These are phyloP conservation scores for Odontesthes bonariensis DNA, from an alignment of 2,113 vertebrate species.

Conservation along the genomic window DNA sequence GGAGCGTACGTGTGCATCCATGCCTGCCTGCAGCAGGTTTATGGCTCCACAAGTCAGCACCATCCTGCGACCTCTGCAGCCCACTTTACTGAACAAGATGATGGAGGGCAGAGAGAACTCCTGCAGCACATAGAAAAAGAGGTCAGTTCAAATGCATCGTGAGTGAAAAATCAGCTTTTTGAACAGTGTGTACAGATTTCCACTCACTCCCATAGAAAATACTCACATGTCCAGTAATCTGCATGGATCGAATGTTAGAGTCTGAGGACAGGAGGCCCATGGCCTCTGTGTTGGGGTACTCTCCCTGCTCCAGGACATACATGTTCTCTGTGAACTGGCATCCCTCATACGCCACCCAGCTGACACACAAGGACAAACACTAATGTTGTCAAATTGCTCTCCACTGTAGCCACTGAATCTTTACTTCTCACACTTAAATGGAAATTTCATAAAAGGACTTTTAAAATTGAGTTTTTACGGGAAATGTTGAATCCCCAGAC, in stretches of 20 bases:
- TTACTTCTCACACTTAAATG: neutral
- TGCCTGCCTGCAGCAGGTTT: constrained; percentile 86
- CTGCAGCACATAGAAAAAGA: constrained; percentile 68
- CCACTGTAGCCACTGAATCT: too few species aligned
- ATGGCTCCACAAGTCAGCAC: constrained; percentile 81
- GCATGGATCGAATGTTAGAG: constrained; percentile 85
- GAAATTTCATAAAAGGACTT: too few species aligned
- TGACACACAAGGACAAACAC: constrained; percentile 65
- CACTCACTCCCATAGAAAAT: neutral
- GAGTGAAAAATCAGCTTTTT: neutral
- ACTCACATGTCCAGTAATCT: constrained; percentile 87
- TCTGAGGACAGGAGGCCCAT: constrained; percentile 87
- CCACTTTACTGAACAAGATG: constrained; percentile 87
- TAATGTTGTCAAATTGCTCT: neutral
- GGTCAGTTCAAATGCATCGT: too few species aligned
- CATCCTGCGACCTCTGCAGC: constrained; percentile 88
- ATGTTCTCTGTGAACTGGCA: constrained; percentile 89
- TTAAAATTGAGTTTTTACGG: too few species aligned
- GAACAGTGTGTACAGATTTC: neutral
- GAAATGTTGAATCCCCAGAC: too few species aligned
- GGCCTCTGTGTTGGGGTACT: constrained; percentile 84
- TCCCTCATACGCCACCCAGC: constrained; percentile 91
- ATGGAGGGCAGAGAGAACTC: constrained; percentile 92
- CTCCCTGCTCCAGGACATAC: constrained; percentile 94
- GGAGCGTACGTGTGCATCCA: constrained; percentile 86